Evolutionary conservation across 2,797 vertebrate species (phyloP).

Genomic region (Enteromius viviparus): DNA sequence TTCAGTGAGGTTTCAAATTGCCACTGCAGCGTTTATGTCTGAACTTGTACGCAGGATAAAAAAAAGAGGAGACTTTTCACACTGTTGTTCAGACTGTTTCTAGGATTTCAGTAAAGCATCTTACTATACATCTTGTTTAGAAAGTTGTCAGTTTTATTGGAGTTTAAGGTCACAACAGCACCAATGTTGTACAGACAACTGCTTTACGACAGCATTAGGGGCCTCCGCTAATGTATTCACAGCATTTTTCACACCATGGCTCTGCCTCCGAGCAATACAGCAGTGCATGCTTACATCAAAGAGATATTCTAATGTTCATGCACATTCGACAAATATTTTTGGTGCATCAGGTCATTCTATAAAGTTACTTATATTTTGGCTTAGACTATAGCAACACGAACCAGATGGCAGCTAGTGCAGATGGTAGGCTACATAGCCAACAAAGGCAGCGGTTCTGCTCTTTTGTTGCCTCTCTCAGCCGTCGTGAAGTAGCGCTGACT

Average conservation of each 20-base stretch:
- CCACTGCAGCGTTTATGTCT: slow-evolving; percentile 14
- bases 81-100: background rate
- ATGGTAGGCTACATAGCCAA: slow-evolving; percentile 33
- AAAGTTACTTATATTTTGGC: background rate
- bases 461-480: slow-evolving; percentile 27
- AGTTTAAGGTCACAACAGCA: background rate
- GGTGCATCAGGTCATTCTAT: background rate
- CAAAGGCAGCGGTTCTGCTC: slow-evolving; percentile 2
- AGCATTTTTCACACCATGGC: background rate
- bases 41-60: slow-evolving; percentile 24
- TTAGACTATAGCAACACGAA: background rate
- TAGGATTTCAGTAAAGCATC: background rate
- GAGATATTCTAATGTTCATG: background rate
- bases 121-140: background rate
- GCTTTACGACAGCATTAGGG: slow-evolving; percentile 13
- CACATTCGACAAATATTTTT: background rate
- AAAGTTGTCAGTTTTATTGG: slow-evolving; percentile 6
- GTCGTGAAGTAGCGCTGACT: slow-evolving; percentile 14
- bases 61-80: background rate
- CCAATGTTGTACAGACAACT: background rate
- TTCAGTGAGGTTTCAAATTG: slow-evolving; percentile 43
- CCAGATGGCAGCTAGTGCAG: slow-evolving; percentile 48
- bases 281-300: background rate
- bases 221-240: background rate
- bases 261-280: background rate